Base-by-base conservation (phyloP, 2,888 invertebrate genomes). In the Meteorus colon region DNA sequence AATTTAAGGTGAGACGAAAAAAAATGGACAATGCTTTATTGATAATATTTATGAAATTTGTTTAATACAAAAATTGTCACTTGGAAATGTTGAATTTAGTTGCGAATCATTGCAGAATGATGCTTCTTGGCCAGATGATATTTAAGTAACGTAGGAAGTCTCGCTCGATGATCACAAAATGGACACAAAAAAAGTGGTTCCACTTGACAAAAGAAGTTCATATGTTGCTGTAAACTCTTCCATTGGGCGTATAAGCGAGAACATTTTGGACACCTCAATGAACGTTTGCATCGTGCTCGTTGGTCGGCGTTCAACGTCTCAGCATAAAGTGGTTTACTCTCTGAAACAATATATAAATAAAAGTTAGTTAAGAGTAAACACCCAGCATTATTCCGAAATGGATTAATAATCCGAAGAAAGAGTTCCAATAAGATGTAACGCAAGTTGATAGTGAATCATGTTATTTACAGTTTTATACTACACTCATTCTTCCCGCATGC, bases 181-280 rank as follows among this genome's bases (percentile, higher is more conserved):
- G 85, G 74, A 67, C 88, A 88, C 70, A 77, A 81, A 75, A 94
- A 95, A 90, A 93, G 93, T 77, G 94, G 93, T 82, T 92, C 92
- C 70, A 92, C 93, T 79, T 92, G 92, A 88, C 95, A 95, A 88
- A 95, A 95, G 85, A 94, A 93, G 84, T 93, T 93, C 84, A 94
- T 92, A 87, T 95, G 95, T 4, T 86, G 84, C 59, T 78, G 84
- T 68, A 89, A 79, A 60, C 86, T 88, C 48, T 84, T 83, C 79
- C 85, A 85, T 78, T 83, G 85, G 66, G 84, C 84, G 79, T 89
- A 89, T 12, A 83, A 81, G 71, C 85, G 84, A 55, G 84, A 81
- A 72, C 89, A 89, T 6, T 84, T 85, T 0, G 83, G 81, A 67
- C 89, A 89, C 68, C 70, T 34, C 29, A 73, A 67, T 12, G 73